Base-by-base conservation (phyloP, 2,797 vertebrate species). In the Tragopan temminckii region DNA sequence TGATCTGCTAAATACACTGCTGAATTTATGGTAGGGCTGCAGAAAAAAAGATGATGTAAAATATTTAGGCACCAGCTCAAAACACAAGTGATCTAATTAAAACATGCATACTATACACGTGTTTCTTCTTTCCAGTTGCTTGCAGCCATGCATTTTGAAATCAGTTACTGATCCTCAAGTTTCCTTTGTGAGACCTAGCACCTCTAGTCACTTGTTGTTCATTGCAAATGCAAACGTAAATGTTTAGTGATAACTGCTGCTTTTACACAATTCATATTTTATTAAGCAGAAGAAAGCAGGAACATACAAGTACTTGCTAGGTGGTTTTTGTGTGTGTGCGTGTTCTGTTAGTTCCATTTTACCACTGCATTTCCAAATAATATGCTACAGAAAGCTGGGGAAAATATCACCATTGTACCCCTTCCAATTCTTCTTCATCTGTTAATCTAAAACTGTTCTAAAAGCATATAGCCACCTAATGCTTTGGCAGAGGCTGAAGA, bases 1-100 rank as follows among this genome's bases (percentile, higher is more conserved):
- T 98, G 97, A 97, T 97, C 96, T 91, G 93, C 90, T 96, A 97
- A 97, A 96, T 90, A 97, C 25, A 77, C 80, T 83, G 95, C 81
- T 57, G 97, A 97, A 94, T 98, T 97, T 82, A 96, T 83, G 75
- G 85, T 88, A 52, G 96, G 85, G 82, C 98, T 98, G 95, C 52
- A 66, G 81, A 69, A 45, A 82, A 36, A 15, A 96, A 75, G 94
- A 63, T 25, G 23, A 88, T 10, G 62, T 16, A 33, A 92, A 74
- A 74, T 70, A 87, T 64, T 96, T 92, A 94, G 74, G 63, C 67
- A 86, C 38, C 62, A 71, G 31, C 78, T 92, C 62, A 96, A 96
- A 94, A 92, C 80, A 94, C 29, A 82, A 90, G 88, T 72, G 55
- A 90, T 85, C 68, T 89, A 94, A 96, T 87, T 90, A 88, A 40